phyloP scores from a whole-genome alignment of 2,888 invertebrate genomes.

The Pristionchus arcanus region DNA sequence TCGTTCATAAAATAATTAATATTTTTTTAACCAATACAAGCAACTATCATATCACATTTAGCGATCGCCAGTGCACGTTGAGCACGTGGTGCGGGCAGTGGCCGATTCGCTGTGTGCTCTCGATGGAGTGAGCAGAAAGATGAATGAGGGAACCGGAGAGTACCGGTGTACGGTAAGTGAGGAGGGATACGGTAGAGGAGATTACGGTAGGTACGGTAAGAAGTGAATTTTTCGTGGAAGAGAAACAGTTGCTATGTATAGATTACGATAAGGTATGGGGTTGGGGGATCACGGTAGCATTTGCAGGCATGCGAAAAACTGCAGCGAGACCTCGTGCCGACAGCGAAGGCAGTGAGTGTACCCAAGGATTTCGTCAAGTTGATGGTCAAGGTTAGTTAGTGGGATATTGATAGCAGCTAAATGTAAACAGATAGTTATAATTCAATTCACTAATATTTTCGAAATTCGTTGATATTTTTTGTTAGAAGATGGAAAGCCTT shows the following conservation, averaged over 20 bases:
- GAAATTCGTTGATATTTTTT: too few species aligned
- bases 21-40: too few species aligned
- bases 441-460: too few species aligned
- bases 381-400: background rate
- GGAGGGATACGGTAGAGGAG: background rate
- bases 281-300: background rate
- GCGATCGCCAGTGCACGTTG: slow-evolving; percentile 27
- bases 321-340: background rate
- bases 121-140: slow-evolving; percentile 37
- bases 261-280: background rate
- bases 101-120: slow-evolving; percentile 36
- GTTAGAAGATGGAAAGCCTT: too few species aligned
- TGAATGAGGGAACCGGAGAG: background rate
- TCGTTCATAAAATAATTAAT: too few species aligned
- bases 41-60: background rate
- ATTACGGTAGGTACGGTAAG: background rate
- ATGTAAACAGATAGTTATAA: too few species aligned
- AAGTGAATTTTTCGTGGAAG: background rate
- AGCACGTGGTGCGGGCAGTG: background rate
- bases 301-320: slow-evolving; percentile 40
- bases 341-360: background rate
- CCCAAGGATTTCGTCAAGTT: background rate
- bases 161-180: slow-evolving; percentile 20
- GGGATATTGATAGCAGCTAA: background rate
- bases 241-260: background rate